Evolutionary conservation across 2,888 invertebrate genomes (phyloP).

Genomic region (Meteorus cinctellus): DNA sequence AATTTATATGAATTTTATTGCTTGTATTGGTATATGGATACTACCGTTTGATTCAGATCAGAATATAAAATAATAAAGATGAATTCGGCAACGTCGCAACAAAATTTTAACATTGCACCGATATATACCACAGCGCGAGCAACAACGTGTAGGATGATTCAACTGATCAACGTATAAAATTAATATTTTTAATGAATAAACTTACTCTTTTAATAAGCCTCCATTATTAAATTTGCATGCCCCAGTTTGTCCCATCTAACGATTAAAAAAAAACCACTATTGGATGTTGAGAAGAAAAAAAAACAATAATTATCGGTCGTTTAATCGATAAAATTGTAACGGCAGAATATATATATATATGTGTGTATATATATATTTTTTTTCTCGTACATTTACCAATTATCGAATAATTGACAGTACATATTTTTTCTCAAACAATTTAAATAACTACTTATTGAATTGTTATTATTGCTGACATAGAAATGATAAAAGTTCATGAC

Average conservation of each 20-base stretch:
- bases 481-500: constrained; percentile 28
- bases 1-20: too few species aligned
- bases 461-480: background rate
- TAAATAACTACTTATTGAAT: background rate
- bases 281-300: background rate
- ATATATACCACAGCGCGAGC: too few species aligned
- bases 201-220: constrained; percentile 37
- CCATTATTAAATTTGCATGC: constrained; percentile 38
- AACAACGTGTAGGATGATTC: background rate
- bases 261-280: constrained; percentile 30
- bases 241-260: constrained; percentile 42
- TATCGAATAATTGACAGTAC: background rate
- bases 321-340: constrained; percentile 19
- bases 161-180: background rate
- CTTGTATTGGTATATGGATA: too few species aligned
- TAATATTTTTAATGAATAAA: constrained; percentile 17
- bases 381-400: constrained; percentile 6
- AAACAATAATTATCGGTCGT: constrained; percentile 20
- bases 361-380: too few species aligned
- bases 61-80: too few species aligned
- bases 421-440: background rate
- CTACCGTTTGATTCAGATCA: too few species aligned
- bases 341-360: background rate
- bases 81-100: too few species aligned
- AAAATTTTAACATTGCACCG: too few species aligned